Evolutionary conservation across 2,797 vertebrate genomes (phyloP), one percentile per base, ranked within the genome.

Genomic region (Platalea minor): DNA sequence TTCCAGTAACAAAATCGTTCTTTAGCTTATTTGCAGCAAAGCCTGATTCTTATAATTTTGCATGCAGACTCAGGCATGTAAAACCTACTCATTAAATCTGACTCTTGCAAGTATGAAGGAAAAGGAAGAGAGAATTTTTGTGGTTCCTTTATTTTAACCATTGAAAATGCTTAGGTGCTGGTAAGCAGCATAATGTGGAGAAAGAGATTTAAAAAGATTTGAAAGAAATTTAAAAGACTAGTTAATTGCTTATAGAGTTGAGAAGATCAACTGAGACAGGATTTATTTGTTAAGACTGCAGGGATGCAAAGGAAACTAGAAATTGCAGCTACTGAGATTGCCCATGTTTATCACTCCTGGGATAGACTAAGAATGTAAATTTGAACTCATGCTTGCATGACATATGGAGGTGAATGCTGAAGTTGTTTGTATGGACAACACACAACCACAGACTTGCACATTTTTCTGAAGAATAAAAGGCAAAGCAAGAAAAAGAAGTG

Each of bases 401-500:
- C 72, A 50, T 21, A 24, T 3, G 31, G 15, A 80, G 25, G 20
- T 59, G 28, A 81, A 77, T 33, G 50, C n/a, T 45, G 35, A 76
- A 59, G 7, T 2, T 59, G 17, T 37, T 79, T 77, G 17, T 25
- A 57, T 6, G 16, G 43, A n/a, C 21, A 72, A 26, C 26, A n/a
- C 0, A 0, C 11, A 79, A 26, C 26, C 67, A 20, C 20, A 57
- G 14, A 18, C 20, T 53, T 50, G 28, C 25, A 54, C 13, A 5
- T 37, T 77, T 33, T n/a, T n/a, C 60, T 72, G 57, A 61, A 29
- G 65, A 90, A 60, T 0, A 50, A 50, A 53, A 57, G 18, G 26
- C 29, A 87, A 50, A 73, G 15, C 17, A 86, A 53, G 53, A 39
- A 46, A 48, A 14, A 57, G 17, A 50, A 53, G 14, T 12, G 14